Conservation (phyloP, 1,140 invertebrate species). For the Scylla paramamosain region DNA sequence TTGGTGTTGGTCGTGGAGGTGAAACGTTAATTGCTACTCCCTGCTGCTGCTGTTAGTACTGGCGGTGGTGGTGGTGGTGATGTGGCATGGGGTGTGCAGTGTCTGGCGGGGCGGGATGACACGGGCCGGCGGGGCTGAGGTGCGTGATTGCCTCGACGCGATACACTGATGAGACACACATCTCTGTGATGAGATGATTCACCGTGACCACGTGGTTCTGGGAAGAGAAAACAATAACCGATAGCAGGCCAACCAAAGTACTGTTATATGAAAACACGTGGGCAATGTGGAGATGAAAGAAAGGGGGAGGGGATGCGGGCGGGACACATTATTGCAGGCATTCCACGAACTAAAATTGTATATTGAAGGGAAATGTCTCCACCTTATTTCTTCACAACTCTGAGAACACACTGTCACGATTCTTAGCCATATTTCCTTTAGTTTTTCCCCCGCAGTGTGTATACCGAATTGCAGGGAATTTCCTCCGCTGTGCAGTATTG, state of each 20-base stretch:
- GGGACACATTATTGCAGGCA: neutral
- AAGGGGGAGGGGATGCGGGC: too few species aligned
- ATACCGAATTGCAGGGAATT: neutral
- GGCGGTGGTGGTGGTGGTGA: neutral
- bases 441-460: neutral
- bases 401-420: neutral
- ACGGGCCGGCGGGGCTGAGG: neutral
- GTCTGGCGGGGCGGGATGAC: neutral
- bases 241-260: neutral
- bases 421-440: neutral
- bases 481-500: neutral
- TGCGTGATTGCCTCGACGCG: neutral
- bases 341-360: neutral
- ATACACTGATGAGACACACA: neutral
- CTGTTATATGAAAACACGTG: neutral
- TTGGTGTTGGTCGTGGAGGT: neutral
- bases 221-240: neutral
- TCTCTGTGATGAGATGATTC: neutral
- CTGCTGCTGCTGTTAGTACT: too few species aligned
- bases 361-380: neutral
- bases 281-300: too few species aligned
- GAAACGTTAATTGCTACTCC: too few species aligned
- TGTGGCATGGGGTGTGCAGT: neutral
- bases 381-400: neutral
- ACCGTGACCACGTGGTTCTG: neutral